phyloP scores from a whole-genome alignment of 2,113 vertebrate species.

The Myxocyprinus asiaticus region DNA sequence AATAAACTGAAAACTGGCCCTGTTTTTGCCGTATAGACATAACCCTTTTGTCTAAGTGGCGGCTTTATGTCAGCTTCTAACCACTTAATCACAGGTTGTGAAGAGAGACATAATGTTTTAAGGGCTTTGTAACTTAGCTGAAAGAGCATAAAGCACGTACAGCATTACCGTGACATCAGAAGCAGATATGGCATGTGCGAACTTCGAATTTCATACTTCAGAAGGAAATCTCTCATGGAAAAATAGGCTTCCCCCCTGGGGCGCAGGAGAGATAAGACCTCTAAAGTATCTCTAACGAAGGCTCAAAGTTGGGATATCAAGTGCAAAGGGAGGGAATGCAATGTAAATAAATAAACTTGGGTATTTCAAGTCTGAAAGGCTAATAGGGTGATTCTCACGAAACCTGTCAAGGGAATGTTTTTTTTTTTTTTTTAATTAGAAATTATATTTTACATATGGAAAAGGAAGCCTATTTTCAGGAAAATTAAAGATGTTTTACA shows the following conservation, averaged over 20 bases:
- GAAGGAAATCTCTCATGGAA: neutral
- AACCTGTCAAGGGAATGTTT: too few species aligned
- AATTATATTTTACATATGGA: too few species aligned
- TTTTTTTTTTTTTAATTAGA: too few species aligned
- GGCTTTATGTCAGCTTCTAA: neutral
- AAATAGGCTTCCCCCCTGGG: neutral
- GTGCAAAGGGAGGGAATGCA: neutral
- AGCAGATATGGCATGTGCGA: conserved; percentile 9
- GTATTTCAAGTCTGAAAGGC: neutral
- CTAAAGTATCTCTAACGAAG: neutral
- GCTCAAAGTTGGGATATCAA: conserved; percentile 5
- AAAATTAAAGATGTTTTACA: too few species aligned
- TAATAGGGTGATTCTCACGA: neutral
- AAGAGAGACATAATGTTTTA: conserved; percentile 4
- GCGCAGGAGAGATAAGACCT: neutral
- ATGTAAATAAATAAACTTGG: neutral
- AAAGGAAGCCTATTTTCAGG: too few species aligned
- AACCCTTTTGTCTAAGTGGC: neutral
- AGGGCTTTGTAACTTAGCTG: conserved; percentile 8
- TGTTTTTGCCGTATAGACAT: conserved; percentile 1
- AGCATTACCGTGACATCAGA: conserved; percentile 10
- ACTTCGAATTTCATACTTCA: neutral
- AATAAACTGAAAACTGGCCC: neutral
- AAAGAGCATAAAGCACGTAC: conserved; percentile 24
- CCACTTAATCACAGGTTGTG: conserved; percentile 15